These are phyloP conservation scores for Drosophila melanogaster DNA, from an alignment of 1,140 invertebrate genomes.

Conservation along the genomic window Release_6_plus_ISO1_MT NT_033779.5:16600001-16600500, in stretches of 20 bases:
- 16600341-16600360: conserved; percentile 14
- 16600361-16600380: conserved; percentile 28
- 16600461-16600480: conserved; percentile 15
- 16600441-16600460: background rate
- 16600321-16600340: conserved; percentile 5
- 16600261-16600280: conserved; percentile 40
- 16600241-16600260: conserved; percentile 79
- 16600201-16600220: conserved; percentile 73
- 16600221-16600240: conserved; percentile 79
- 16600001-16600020: background rate
- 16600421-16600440: conserved; percentile 67
- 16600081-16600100: conserved; percentile 6
- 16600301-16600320: conserved; percentile 1
- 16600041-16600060: conserved; percentile 74
- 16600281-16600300: background rate
- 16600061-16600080: conserved; percentile 47
- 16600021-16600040: conserved; percentile 73
- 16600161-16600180: conserved; percentile 80
- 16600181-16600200: conserved; percentile 80
- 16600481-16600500: conserved; percentile 58
- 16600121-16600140: conserved; percentile 71
- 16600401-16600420: conserved; percentile 56
- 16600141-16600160: conserved; percentile 57
- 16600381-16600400: conserved; percentile 61
- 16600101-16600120: conserved; percentile 43